Conservation (phyloP, 2,888 invertebrate genomes). For the Desoria tigrina region DNA sequence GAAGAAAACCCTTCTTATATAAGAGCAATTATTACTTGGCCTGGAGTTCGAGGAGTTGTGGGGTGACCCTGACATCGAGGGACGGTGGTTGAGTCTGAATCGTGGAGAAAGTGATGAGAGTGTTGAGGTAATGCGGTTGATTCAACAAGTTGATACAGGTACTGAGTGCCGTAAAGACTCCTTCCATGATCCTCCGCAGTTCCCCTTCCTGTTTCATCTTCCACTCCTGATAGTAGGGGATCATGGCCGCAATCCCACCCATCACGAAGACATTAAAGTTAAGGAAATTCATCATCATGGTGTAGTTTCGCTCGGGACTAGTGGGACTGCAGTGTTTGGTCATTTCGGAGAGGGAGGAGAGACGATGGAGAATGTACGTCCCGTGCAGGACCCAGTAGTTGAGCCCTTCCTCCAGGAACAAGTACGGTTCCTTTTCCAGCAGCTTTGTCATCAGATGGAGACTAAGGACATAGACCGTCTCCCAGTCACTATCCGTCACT, state of each 20-base stretch:
- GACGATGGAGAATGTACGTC: slow-evolving; percentile 32
- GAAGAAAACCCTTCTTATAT: background rate
- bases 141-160: slow-evolving; percentile 44
- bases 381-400: slow-evolving; percentile 49
- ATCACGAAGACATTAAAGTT: slow-evolving; percentile 39
- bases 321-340: slow-evolving; percentile 42
- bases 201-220: slow-evolving; percentile 34
- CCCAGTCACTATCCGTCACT: slow-evolving; percentile 34
- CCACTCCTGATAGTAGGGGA: slow-evolving; percentile 47
- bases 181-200: slow-evolving; percentile 44
- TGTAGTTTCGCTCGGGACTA: slow-evolving; percentile 47
- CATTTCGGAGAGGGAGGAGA: slow-evolving; percentile 42
- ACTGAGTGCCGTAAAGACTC: slow-evolving; percentile 44
- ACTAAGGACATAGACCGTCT: slow-evolving; percentile 43
- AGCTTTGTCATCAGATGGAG: slow-evolving; percentile 44
- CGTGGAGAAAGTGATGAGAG: slow-evolving; percentile 12
- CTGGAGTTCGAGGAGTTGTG: slow-evolving; percentile 48
- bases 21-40: slow-evolving; percentile 45
- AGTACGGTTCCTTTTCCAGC: slow-evolving; percentile 35
- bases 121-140: slow-evolving; percentile 45
- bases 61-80: slow-evolving; percentile 35
- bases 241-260: slow-evolving; percentile 36
- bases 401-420: slow-evolving; percentile 46
- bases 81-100: background rate
- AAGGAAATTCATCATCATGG: slow-evolving; percentile 40